phyloP scores from a whole-genome alignment of 2,797 vertebrate species.

The Oceanodroma leucorhoa region DNA sequence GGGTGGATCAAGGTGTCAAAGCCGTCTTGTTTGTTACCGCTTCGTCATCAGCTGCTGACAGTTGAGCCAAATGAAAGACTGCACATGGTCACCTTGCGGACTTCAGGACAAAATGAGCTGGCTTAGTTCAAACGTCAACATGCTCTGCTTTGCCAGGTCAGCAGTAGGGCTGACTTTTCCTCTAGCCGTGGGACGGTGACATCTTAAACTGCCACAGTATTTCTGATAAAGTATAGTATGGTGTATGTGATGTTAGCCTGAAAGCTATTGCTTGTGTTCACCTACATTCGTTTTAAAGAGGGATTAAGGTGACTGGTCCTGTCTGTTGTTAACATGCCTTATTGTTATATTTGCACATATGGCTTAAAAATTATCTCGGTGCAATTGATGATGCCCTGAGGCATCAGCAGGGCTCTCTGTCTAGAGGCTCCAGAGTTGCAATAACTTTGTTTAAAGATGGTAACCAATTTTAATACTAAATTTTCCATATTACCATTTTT shows the following conservation, averaged over 20 bases:
- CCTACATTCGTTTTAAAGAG: background rate
- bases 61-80: background rate
- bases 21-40: background rate
- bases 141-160: background rate
- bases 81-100: accelerated
- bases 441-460: background rate
- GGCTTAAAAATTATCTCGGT: background rate
- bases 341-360: background rate
- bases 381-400: background rate
- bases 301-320: background rate
- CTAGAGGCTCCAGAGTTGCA: background rate
- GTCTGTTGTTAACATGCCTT: accelerated
- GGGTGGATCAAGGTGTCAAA: background rate
- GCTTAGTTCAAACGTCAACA: accelerated
- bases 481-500: background rate
- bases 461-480: background rate
- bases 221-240: background rate
- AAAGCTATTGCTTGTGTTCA: background rate
- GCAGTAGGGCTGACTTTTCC: background rate
- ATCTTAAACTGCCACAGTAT: background rate
- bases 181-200: background rate
- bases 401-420: background rate
- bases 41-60: accelerated
- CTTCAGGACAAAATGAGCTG: background rate
- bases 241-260: background rate